These are phyloP conservation scores for Apaloderma vittatum DNA, from an alignment of 2,113 vertebrate species.

Conservation along the genomic window DNA sequence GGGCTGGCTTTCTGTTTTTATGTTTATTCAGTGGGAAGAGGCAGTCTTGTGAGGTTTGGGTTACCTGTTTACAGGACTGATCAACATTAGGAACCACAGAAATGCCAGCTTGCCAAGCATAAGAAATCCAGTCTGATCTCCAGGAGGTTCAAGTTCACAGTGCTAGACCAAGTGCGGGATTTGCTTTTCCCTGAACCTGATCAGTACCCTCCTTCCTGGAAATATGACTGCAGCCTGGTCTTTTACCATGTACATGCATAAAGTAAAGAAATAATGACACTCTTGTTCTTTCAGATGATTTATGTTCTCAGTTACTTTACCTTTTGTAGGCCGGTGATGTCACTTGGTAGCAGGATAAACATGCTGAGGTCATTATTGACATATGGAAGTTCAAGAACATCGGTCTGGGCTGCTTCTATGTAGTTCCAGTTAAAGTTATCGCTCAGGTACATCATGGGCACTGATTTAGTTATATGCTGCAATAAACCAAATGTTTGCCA, in stretches of 20 bases:
- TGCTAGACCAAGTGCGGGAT: not conserved
- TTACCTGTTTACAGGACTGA: not conserved
- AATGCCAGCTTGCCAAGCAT: not conserved
- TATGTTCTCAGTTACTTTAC: constrained; percentile 58
- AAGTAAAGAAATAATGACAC: not conserved
- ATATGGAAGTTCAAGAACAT: constrained; percentile 87
- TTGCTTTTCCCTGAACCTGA: not conserved
- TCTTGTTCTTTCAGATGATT: not conserved
- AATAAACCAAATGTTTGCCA: not conserved
- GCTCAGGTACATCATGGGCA: constrained; percentile 83
- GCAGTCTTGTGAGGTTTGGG: not conserved
- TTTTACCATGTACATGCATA: not conserved
- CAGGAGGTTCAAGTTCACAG: not conserved
- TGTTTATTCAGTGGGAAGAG: not conserved
- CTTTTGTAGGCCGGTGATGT: constrained; percentile 76
- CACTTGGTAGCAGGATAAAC: constrained; percentile 84
- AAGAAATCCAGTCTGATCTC: not conserved
- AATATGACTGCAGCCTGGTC: not conserved
- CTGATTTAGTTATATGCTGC: constrained; percentile 79
- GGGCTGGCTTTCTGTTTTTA: not conserved
- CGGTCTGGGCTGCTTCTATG: constrained; percentile 65
- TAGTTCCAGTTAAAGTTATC: constrained; percentile 57
- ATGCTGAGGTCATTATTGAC: constrained; percentile 84
- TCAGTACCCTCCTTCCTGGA: not conserved
- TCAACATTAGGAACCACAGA: not conserved